Conservation (phyloP, 2,888 invertebrate genomes). For the Incurvaria masculella region DNA sequence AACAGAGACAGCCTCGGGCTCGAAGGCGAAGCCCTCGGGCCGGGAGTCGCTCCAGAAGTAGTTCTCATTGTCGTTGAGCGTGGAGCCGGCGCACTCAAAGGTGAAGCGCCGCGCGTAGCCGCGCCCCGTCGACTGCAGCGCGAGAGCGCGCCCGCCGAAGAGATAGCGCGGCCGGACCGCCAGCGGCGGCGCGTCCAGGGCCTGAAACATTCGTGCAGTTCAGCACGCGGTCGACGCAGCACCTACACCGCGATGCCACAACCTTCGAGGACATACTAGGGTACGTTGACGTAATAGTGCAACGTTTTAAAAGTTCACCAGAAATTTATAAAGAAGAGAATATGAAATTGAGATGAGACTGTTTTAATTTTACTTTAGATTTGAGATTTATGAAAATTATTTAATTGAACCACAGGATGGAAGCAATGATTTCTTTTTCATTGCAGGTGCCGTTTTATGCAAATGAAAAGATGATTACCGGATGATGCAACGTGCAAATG, state of each 20-base stretch:
- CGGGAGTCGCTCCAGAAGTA: constrained; percentile 79
- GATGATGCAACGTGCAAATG: too few relatives aligned
- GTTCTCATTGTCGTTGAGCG: constrained; percentile 64
- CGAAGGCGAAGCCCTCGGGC: constrained; percentile 71
- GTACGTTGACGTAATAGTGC: too few relatives aligned
- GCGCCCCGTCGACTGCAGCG: constrained; percentile 65
- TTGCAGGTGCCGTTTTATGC: too few relatives aligned
- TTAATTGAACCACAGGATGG: too few relatives aligned
- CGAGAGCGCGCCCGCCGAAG: constrained; percentile 64
- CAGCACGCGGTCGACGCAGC: not conserved
- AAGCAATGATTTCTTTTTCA: not conserved
- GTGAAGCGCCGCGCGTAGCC: constrained; percentile 73
- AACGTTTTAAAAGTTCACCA: too few relatives aligned
- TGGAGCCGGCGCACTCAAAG: constrained; percentile 61
- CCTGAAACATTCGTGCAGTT: constrained; percentile 27
- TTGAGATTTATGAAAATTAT: too few relatives aligned
- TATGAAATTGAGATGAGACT: too few relatives aligned
- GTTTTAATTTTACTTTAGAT: too few relatives aligned
- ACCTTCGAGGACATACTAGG: too few relatives aligned
- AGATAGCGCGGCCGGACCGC: constrained; percentile 54
- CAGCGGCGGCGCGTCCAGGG: constrained; percentile 39
- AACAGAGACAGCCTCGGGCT: constrained; percentile 62
- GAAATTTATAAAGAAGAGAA: too few relatives aligned
- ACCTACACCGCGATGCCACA: not conserved
- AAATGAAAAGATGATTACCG: too few relatives aligned